Conservation (phyloP, 2,888 invertebrate species). For the Erynnis tages region DNA sequence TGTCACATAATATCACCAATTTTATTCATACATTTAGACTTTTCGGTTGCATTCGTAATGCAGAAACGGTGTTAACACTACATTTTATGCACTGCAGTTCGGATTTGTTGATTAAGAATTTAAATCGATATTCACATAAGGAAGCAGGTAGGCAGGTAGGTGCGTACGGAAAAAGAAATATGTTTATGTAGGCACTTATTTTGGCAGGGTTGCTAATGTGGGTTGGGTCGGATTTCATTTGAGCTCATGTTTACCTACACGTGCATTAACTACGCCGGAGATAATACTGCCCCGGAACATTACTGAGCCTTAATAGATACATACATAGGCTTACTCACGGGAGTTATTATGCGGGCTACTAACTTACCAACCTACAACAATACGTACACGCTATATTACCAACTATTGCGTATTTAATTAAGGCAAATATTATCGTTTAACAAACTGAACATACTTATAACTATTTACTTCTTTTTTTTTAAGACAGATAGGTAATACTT, state of each 20-base stretch:
- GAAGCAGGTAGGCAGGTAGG: constrained; percentile 29
- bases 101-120: constrained; percentile 63
- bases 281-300: constrained; percentile 17
- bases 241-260: constrained; percentile 11
- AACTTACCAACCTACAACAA: too few species aligned
- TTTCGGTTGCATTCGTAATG: constrained; percentile 64
- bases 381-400: too few species aligned
- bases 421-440: too few species aligned
- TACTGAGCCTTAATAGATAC: background rate
- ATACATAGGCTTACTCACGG: background rate
- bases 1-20: constrained; percentile 64
- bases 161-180: constrained; percentile 30
- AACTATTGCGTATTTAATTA: too few species aligned
- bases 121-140: constrained; percentile 44
- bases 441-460: too few species aligned
- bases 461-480: too few species aligned
- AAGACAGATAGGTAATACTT: too few species aligned
- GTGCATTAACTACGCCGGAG: constrained; percentile 17
- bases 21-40: constrained; percentile 63
- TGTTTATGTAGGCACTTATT: constrained; percentile 33
- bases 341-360: background rate
- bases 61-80: constrained; percentile 70
- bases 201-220: constrained; percentile 28
- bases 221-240: constrained; percentile 33
- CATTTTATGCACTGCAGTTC: constrained; percentile 61